Evolutionary conservation across 1,140 invertebrate species (phyloP).

Genomic region (Venustaconcha ellipsiformis): DNA sequence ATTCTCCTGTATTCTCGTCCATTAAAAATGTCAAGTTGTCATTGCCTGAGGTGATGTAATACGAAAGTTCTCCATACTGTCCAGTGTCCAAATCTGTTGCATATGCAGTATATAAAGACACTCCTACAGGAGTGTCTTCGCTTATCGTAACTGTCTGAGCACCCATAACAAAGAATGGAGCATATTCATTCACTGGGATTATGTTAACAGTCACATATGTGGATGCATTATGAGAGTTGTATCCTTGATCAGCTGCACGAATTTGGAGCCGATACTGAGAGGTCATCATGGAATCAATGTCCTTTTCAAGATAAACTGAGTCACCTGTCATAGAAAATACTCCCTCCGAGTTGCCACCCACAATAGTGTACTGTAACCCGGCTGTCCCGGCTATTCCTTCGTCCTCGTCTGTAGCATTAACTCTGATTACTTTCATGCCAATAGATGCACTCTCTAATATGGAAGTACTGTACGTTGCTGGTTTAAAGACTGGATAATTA

Average conservation of each 20-base stretch:
- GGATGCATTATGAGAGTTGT: neutral
- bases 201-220: slow-evolving; percentile 35
- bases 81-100: slow-evolving; percentile 29
- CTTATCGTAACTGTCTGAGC: slow-evolving; percentile 24
- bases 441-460: slow-evolving; percentile 38
- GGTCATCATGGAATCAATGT: too few relatives aligned
- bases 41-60: slow-evolving; percentile 35
- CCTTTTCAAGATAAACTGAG: slow-evolving; percentile 8
- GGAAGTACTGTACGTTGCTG: slow-evolving; percentile 32
- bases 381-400: slow-evolving; percentile 12
- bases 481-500: slow-evolving; percentile 47
- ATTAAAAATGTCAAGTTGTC: slow-evolving; percentile 32
- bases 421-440: slow-evolving; percentile 25
- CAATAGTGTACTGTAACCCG: slow-evolving; percentile 24
- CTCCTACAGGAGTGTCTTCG: slow-evolving; percentile 5
- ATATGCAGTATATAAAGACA: too few relatives aligned
- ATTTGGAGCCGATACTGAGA: too few relatives aligned
- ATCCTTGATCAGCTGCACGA: too few relatives aligned
- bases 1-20: slow-evolving; percentile 30
- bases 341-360: slow-evolving; percentile 21
- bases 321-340: slow-evolving; percentile 17
- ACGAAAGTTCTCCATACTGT: slow-evolving; percentile 35
- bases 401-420: slow-evolving; percentile 43
- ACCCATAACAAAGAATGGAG: slow-evolving; percentile 33
- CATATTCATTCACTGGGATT: slow-evolving; percentile 37